phyloP scores from a whole-genome alignment of 30 jellyfish, hydroid and myxozoan species.

The Aurelia aurita region DNA sequence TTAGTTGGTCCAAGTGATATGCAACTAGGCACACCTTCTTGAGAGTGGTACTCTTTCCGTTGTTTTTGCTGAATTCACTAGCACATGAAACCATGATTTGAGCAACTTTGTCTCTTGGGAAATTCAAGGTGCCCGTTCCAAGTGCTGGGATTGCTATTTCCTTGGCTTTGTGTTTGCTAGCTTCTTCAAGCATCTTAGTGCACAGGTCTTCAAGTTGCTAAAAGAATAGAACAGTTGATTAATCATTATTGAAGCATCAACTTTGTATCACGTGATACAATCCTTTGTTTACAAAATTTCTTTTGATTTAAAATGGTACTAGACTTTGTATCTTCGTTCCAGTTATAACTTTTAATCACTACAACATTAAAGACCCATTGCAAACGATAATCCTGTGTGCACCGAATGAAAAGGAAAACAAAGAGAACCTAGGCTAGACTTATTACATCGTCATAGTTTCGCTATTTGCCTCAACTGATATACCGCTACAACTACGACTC shows the following conservation, averaged over 20 bases:
- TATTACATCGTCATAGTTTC: no score
- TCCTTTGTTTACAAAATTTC: no score
- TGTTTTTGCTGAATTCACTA: not conserved
- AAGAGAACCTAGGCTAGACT: no score
- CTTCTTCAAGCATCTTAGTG: slow-evolving; percentile 17
- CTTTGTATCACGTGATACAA: no score
- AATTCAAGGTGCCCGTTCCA: slow-evolving; percentile 50
- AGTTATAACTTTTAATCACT: no score
- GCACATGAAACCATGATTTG: slow-evolving; percentile 20
- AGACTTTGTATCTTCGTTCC: no score
- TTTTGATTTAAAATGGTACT: no score
- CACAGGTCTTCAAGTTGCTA: slow-evolving; percentile 15
- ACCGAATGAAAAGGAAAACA: no score
- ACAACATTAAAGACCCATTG: no score
- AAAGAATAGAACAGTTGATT: not conserved
- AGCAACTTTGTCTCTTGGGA: slow-evolving; percentile 66
- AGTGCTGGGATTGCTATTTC: slow-evolving; percentile 59
- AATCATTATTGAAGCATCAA: not conserved
- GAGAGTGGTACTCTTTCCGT: not conserved
- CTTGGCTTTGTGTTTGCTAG: not conserved
- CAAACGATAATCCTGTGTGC: no score
- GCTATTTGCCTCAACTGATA: no score
- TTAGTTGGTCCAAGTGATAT: slow-evolving; percentile 18
- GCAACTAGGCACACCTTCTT: slow-evolving; percentile 45
- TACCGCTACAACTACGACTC: no score